Base-by-base conservation (phyloP, 2,113 vertebrate species). In the Tautogolabrus adspersus region DNA sequence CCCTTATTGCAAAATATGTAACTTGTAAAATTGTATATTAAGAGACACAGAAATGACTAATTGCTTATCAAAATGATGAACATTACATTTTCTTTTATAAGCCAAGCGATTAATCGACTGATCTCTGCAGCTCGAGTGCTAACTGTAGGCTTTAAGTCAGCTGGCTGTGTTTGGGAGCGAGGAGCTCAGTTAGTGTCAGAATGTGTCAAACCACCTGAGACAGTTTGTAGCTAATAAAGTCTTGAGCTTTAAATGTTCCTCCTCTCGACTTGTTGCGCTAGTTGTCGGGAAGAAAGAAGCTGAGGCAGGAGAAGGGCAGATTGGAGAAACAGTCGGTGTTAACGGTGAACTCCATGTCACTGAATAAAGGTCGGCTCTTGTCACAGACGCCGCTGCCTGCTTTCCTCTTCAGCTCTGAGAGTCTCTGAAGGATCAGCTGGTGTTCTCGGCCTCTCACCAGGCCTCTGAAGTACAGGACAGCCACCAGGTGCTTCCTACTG, bases 401-500 rank as follows among this genome's bases (percentile, higher is more conserved):
- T 0, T 56, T 67, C 56, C 52, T 75, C 82, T 88, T 93, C 64
- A 94, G 80, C 67, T 86, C 56, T 0, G 52, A 6, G 21, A 94
- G 58, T 1, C 8, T 49, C 55, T 69, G 89, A 1, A 94, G 88
- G 66, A 94, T 91, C 38, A 74, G 58, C 52, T 78, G 91, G 47
- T 78, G 87, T 8, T 94, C 91, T 0, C 86, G 77, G 18, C 93
- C 91, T 5, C 88, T 38, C 22, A 34, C 3, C 18, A 90, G 55
- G 9, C 94, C 94, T 54, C 93, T 77, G 84, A 94, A 95, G 54
- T 86, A 82, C 75, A 95, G 85, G 11, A 95, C 73, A 0, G 94
- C 94, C 0, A 83, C 62, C 58, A 95, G 88, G 74, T 95, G 94
- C 30, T 72, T 92, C 80, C 37, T 88, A 51, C 94, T 95, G 87